These are phyloP conservation scores for Ammodytes dubius DNA, from an alignment of 2,113 vertebrate species.

Conservation along the genomic window DNA sequence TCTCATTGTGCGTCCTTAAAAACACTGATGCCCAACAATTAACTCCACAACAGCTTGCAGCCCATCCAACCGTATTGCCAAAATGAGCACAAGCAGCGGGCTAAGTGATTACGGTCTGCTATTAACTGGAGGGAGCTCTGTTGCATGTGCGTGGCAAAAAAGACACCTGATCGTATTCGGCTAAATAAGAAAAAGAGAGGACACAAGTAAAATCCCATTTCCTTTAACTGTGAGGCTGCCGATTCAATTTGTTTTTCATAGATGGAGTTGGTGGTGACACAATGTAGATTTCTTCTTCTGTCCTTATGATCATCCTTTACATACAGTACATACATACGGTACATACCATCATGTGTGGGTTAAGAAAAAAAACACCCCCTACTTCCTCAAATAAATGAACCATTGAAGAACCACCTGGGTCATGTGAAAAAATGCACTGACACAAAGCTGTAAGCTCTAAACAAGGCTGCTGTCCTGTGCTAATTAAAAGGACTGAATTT, in stretches of 20 bases:
- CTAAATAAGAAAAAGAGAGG: neutral
- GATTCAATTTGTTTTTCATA: neutral
- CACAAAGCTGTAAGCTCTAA: neutral
- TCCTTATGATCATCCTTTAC: too few relatives aligned
- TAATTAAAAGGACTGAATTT: neutral
- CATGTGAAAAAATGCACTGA: neutral
- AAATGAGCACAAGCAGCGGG: constrained; percentile 45
- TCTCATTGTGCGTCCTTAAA: constrained; percentile 17
- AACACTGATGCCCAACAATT: constrained; percentile 34
- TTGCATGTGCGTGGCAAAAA: constrained; percentile 36
- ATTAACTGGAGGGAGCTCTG: constrained; percentile 39
- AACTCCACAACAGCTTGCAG: constrained; percentile 65
- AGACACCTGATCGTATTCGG: constrained; percentile 5
- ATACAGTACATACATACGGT: too few relatives aligned
- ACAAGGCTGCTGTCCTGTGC: neutral
- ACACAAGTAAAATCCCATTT: neutral
- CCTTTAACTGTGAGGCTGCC: neutral
- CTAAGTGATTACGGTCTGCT: constrained; percentile 58
- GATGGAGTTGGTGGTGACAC: neutral
- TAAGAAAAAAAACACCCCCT: neutral
- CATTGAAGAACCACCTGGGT: neutral
- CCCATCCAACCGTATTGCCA: constrained; percentile 49
- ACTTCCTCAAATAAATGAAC: neutral
- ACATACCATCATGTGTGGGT: neutral
- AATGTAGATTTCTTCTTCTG: too few relatives aligned